Conservation (phyloP, 2,888 invertebrate genomes). For the Catocala fraxini region DNA sequence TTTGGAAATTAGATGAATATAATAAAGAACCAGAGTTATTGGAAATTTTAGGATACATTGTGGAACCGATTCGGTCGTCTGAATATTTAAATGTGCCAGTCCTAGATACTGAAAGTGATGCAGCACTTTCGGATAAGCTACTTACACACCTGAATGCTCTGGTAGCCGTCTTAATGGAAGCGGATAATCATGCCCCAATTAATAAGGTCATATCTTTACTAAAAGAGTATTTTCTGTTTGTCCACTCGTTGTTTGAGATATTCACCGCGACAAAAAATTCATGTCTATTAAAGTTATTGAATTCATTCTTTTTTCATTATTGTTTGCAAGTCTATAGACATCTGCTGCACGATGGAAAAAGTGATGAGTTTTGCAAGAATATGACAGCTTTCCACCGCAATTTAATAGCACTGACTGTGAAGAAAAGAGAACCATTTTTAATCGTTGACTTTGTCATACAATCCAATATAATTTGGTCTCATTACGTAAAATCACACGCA, state of each 20-base stretch:
- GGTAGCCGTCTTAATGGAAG: conserved; percentile 44
- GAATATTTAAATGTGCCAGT: conserved; percentile 39
- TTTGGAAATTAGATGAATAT: conserved; percentile 53
- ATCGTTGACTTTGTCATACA: conserved; percentile 52
- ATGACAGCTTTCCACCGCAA: conserved; percentile 48
- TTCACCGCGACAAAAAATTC: conserved; percentile 25
- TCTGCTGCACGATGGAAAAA: conserved; percentile 21
- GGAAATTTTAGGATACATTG: conserved; percentile 49
- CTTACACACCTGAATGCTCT: conserved; percentile 41
- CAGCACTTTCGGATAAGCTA: conserved; percentile 42
- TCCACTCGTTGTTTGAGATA: conserved; percentile 22
- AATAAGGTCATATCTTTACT: conserved; percentile 50
- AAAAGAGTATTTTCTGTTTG: conserved; percentile 33
- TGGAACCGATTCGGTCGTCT: conserved; percentile 47
- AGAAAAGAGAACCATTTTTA: conserved; percentile 46
- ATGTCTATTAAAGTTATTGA: conserved; percentile 20
- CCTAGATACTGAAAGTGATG: conserved; percentile 47
- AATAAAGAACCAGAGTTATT: conserved; percentile 51
- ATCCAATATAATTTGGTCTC: conserved; percentile 53
- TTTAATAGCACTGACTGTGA: conserved; percentile 33
- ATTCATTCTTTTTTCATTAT: conserved; percentile 24
- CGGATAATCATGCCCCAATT: conserved; percentile 34
- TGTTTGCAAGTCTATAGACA: conserved; percentile 19
- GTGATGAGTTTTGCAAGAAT: conserved; percentile 50
- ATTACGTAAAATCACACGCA: conserved; percentile 42